A percentile compares a stretch with the other conserved stretches of the same genome.
These are phyloP conservation scores for Abrostola tripartita DNA, from an alignment of 2,888 invertebrate genomes.

Conservation along the genomic window DNA sequence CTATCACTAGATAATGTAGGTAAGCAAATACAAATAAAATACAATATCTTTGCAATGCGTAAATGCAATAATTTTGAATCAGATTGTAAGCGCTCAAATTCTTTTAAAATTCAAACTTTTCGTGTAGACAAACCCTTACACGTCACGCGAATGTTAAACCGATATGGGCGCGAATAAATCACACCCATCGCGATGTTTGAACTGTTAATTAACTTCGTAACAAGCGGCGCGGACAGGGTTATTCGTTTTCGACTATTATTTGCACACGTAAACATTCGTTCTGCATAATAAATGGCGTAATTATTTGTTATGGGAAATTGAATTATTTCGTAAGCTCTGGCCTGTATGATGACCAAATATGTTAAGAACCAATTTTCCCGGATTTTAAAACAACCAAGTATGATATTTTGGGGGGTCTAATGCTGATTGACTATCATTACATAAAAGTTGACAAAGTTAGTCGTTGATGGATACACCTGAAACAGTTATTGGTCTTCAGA, in stretches of 20 bases:
- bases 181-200: constrained; percentile 53
- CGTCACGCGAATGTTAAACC: constrained; percentile 24
- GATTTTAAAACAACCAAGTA: too few species aligned
- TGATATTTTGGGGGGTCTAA: too few species aligned
- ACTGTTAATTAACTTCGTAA: constrained; percentile 56
- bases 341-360: too few species aligned
- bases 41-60: too few species aligned
- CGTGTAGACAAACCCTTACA: not conserved
- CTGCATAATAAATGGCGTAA: constrained; percentile 26
- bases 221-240: constrained; percentile 41
- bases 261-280: constrained; percentile 33
- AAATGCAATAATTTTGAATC: too few species aligned
- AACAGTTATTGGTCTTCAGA: too few species aligned
- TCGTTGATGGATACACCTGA: too few species aligned
- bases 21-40: too few species aligned
- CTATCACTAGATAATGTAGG: too few species aligned
- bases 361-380: too few species aligned
- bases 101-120: not conserved
- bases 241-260: constrained; percentile 47
- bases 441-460: too few species aligned
- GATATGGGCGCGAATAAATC: constrained; percentile 52
- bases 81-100: not conserved
- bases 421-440: too few species aligned
- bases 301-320: constrained; percentile 19
- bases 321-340: not conserved